Evolutionary conservation across 2,797 vertebrate genomes (phyloP), one percentile per base, ranked within the genome.

Genomic region (Acanthornis magna): DNA sequence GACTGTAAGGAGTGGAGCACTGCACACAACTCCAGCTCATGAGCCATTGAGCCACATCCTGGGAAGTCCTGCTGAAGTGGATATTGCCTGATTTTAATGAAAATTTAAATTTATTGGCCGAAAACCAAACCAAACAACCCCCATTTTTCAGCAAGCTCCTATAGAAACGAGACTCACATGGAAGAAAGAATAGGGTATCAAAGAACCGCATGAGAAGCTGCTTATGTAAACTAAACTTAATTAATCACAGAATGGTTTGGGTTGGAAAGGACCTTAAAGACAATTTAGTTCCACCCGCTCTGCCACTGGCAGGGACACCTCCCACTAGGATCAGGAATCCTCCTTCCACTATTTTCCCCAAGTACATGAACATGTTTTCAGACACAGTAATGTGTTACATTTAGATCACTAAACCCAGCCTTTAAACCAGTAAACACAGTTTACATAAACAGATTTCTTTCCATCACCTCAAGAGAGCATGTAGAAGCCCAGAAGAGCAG

Each of bases 51-150:
- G 73, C 13, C 55, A 32, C 45, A 40, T 30, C 70, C 81, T 21
- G 42, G 25, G 8, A 65, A 88, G 15, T 20, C 40, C 55, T 55
- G 40, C 36, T 88, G 4, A 60, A 85, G 42, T 5, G 13, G 32
- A 34, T 36, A 45, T 13, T 57, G 18, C 29, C 27, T 5, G 3
- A 65, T 40, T 63, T 57, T 27, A 71, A 65, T 12, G 19, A 29
- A 67, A 77, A 68, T 9, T 27, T 63, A 26, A 91, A 81, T 16
- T 11, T 17, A 6, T 4, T 27, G 15, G 2, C 66, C 68, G 22
- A 66, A 74, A 93, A 67, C 0, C 18, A 88, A 29, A 48, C 5
- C 0, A 19, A 22, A 29, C 16, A 7, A 3, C 0, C 0, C 1
- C 3, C 10, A 0, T 26, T 72, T 66, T 47, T 23, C 42, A 60